Conservation (phyloP, 2,888 invertebrate species). For the Philopedon plagiatum region DNA sequence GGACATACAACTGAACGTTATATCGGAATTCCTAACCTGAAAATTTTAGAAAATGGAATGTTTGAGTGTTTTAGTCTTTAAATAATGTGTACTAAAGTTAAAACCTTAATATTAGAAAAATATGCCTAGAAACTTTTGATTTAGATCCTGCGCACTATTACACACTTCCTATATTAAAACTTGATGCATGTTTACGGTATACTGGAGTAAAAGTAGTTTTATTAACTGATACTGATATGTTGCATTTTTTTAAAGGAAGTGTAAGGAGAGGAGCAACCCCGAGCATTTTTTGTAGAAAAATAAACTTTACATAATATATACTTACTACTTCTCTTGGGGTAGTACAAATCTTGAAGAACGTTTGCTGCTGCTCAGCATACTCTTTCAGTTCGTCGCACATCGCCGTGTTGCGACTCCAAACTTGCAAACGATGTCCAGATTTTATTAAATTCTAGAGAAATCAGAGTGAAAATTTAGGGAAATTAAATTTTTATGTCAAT, state of each 20-base stretch:
- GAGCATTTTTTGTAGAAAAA: too few species aligned
- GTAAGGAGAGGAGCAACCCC: too few species aligned
- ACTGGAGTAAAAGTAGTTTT: too few species aligned
- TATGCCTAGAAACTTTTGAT: too few species aligned
- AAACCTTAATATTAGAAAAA: too few species aligned
- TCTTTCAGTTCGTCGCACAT: constrained; percentile 47
- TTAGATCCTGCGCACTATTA: too few species aligned
- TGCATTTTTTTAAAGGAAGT: too few species aligned
- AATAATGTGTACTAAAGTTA: too few species aligned
- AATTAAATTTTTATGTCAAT: not conserved
- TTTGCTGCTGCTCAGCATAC: constrained; percentile 43
- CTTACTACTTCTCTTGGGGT: constrained; percentile 90
- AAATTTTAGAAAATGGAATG: not conserved
- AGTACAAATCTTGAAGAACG: constrained; percentile 78
- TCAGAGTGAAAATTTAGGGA: not conserved
- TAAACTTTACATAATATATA: not conserved
- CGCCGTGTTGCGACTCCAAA: constrained; percentile 88
- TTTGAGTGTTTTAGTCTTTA: too few species aligned
- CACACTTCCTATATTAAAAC: too few species aligned
- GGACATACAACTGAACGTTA: constrained; percentile 95
- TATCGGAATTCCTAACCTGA: constrained; percentile 84
- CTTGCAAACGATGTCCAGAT: constrained; percentile 92
- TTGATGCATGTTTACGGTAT: too few species aligned
- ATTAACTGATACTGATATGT: too few species aligned
- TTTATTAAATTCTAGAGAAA: constrained; percentile 84